A percentile compares a stretch with the other conserved stretches of the same genome.
Evolutionary conservation across 2,797 vertebrate species (phyloP).

Genomic region (Amphiprion clarkii): DNA sequence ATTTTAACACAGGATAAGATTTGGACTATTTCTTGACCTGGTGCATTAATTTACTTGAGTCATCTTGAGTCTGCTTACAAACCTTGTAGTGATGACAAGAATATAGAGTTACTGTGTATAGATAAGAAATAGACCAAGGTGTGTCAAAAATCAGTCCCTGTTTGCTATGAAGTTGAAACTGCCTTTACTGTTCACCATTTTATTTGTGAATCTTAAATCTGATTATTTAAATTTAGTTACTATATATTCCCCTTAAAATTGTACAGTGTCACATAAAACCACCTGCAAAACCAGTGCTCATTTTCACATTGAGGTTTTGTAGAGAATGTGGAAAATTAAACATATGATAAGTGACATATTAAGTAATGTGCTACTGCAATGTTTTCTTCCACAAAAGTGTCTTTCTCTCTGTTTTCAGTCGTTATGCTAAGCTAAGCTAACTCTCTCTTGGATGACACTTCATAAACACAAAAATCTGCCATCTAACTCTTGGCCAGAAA

Average conservation of each 20-base stretch:
- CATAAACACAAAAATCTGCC: neutral
- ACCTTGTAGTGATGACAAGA: neutral
- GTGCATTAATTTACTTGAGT: neutral
- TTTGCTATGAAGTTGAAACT: too few species aligned
- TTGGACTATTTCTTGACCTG: neutral
- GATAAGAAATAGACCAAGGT: too few species aligned
- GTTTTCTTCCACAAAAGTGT: neutral
- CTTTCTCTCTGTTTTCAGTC: neutral
- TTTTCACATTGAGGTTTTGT: neutral
- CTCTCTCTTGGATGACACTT: neutral
- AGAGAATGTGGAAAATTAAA: neutral
- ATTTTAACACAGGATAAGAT: neutral
- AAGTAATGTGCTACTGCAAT: neutral
- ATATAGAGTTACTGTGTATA: neutral
- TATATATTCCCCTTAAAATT: neutral
- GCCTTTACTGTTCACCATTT: neutral
- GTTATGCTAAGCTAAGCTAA: neutral
- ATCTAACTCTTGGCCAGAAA: neutral
- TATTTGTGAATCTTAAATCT: too few species aligned
- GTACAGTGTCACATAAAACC: neutral
- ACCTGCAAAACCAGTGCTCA: neutral
- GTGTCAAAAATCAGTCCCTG: too few species aligned
- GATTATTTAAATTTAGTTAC: too few species aligned
- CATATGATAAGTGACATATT: neutral
- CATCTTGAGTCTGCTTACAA: conserved; percentile 1